Percentiles rank a stretch among this genome's conserved stretches.
Conservation (phyloP, 2,113 vertebrate genomes). For the Mesoclemmys tuberculata region DNA sequence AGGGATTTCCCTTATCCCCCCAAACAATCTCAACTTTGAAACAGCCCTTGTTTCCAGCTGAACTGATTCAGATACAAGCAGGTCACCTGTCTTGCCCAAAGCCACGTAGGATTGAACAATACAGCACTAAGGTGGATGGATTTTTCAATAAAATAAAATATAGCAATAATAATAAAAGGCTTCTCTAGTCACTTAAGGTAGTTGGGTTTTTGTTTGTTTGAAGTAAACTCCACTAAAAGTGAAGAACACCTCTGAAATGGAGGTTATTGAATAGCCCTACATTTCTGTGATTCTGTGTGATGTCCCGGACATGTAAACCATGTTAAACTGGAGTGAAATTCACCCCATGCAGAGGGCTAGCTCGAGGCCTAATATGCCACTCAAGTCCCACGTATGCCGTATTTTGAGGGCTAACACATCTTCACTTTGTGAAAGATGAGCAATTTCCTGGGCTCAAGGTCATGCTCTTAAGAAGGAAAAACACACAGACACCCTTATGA, state of each 20-base stretch:
- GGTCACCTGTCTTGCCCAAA: not conserved
- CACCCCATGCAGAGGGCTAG: not conserved
- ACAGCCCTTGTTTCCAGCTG: not conserved
- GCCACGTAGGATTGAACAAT: not conserved
- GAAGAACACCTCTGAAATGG: not conserved
- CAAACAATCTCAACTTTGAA: not conserved
- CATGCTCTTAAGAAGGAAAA: not conserved
- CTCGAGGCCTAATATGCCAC: not conserved
- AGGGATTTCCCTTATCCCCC: not conserved
- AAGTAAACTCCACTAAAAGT: not conserved
- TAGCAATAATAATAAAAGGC: not conserved
- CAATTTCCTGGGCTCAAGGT: not conserved
- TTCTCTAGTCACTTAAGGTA: not conserved
- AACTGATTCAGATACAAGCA: not conserved
- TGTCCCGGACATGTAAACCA: not conserved
- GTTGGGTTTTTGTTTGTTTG: not conserved
- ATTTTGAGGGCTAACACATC: not conserved
- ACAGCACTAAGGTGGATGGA: not conserved
- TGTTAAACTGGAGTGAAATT: not conserved
- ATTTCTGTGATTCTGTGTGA: not conserved
- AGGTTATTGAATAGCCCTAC: not conserved
- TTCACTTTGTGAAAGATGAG: not conserved
- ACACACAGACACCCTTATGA: not conserved
- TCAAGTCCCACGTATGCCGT: not conserved
- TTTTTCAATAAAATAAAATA: not conserved